Base-by-base conservation (phyloP, 2,113 vertebrate genomes). In the Eubucco bourcierii region DNA sequence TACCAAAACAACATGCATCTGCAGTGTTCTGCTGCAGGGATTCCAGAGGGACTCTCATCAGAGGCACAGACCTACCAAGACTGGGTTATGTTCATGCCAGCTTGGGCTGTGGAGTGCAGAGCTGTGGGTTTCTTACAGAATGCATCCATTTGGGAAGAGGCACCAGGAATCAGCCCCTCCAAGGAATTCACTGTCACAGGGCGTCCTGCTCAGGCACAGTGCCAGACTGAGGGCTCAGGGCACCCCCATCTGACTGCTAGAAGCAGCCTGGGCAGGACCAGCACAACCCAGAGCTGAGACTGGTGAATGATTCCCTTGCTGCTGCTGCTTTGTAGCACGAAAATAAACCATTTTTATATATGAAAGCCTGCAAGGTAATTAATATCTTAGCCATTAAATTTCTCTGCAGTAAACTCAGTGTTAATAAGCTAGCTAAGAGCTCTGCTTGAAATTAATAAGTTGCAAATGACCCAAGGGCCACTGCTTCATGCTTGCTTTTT, bases 391-490 rank as follows among this genome's bases (percentile, higher is more conserved):
- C 86, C 94, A 89, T 94, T 97, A 93, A 95, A 93, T 93, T 94
- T 65, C 13, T 73, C 78, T 90, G 93, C 87, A 87, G 93, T 90
- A 75, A 72, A 88, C 82, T 94, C 82, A 61, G 80, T 50, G 50
- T 92, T 97, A 97, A 97, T 95, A 94, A 95, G 91, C 87, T 44
- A 83, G 93, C 92, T 94, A 95, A 96, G 92, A 93, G 92, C 74
- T 60, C 90, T 58, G 56, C 95, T 97, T 95, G 95, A 97, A 97
- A 98, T 97, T 97, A 98, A 95, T 97, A 97, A 97, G 92, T 97
- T 96, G 95, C 95, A 96, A 97, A 97, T 97, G 96, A 97, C 96
- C 96, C 96, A 85, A 88, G 96, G 96, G 97, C 92, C 65, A 23
- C 86, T 70, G 86, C 53, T 94, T 84, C 94, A 28, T 93, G 87